Conservation (phyloP, 2,888 invertebrate genomes). For the Athetis lepigone region DNA sequence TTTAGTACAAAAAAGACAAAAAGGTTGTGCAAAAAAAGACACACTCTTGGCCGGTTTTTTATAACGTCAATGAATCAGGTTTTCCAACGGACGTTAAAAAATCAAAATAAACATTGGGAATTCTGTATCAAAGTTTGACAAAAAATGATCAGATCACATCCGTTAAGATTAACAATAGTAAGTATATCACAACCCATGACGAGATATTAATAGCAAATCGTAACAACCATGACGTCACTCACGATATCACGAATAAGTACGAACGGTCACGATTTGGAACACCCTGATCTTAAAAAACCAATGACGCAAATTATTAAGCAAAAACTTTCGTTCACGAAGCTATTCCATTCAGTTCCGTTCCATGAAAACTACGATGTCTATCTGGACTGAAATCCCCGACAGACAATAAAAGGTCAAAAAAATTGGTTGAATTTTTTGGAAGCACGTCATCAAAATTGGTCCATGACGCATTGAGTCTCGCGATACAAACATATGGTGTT, state of each 20-base stretch:
- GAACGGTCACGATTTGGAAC: slow-evolving; percentile 35
- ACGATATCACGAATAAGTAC: slow-evolving; percentile 26
- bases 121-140: slow-evolving; percentile 16
- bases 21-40: too few species aligned
- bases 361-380: slow-evolving; percentile 62
- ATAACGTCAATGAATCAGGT: slow-evolving; percentile 6
- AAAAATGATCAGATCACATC: slow-evolving; percentile 36
- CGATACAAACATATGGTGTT: slow-evolving; percentile 35
- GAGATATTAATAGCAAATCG: slow-evolving; percentile 17
- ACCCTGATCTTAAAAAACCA: slow-evolving; percentile 44
- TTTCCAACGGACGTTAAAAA: slow-evolving; percentile 4
- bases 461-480: slow-evolving; percentile 64
- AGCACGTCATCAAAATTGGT: slow-evolving; percentile 61
- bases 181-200: slow-evolving; percentile 14
- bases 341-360: slow-evolving; percentile 66
- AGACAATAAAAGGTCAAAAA: slow-evolving; percentile 63
- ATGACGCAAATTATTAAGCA: slow-evolving; percentile 58
- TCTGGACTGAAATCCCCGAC: slow-evolving; percentile 61
- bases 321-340: slow-evolving; percentile 65
- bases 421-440: slow-evolving; percentile 48
- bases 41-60: too few species aligned
- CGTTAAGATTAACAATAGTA: slow-evolving; percentile 34
- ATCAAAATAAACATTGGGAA: slow-evolving; percentile 3
- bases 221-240: slow-evolving; percentile 61
- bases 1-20: too few species aligned